Evolutionary conservation across 1,140 invertebrate genomes (phyloP).

Genomic region (Papilio helenus): DNA sequence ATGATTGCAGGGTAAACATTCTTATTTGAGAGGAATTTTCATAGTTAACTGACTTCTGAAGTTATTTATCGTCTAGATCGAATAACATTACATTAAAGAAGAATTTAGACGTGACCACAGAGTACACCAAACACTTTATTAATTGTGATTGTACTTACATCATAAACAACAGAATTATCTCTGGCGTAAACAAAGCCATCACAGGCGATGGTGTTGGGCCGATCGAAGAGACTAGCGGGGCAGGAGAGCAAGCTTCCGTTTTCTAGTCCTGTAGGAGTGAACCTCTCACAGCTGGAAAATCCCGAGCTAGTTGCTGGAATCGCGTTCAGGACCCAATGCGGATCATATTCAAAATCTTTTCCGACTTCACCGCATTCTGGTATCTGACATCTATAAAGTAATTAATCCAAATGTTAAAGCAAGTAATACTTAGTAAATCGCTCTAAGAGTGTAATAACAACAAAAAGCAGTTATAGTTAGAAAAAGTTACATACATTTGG

Average conservation of each 20-base stretch:
- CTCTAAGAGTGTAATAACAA: too few species aligned
- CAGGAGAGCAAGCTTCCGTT: slow-evolving; percentile 48
- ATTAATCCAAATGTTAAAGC: background rate
- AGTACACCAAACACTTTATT: too few species aligned
- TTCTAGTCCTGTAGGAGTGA: slow-evolving; percentile 21
- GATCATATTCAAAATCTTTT: slow-evolving; percentile 65
- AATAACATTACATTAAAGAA: too few species aligned
- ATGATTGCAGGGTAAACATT: too few species aligned
- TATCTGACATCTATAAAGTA: slow-evolving; percentile 84
- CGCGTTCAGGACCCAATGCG: slow-evolving; percentile 82
- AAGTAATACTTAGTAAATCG: too few species aligned
- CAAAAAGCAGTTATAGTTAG: background rate
- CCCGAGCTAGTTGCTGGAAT: slow-evolving; percentile 63
- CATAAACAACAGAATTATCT: slow-evolving; percentile 62
- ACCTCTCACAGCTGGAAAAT: slow-evolving; percentile 52
- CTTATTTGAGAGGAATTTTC: too few species aligned
- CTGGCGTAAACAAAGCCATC: slow-evolving; percentile 51
- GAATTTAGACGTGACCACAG: too few species aligned
- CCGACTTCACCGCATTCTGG: slow-evolving; percentile 84
- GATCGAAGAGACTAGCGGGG: slow-evolving; percentile 51
- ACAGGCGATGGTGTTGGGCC: slow-evolving; percentile 48
- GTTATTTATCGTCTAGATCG: too few species aligned
- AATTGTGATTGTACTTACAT: slow-evolving; percentile 65
- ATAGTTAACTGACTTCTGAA: too few species aligned
- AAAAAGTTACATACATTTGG: background rate